Evolutionary conservation across 2,888 invertebrate genomes (phyloP).

Genomic region (Julus scandinavius): DNA sequence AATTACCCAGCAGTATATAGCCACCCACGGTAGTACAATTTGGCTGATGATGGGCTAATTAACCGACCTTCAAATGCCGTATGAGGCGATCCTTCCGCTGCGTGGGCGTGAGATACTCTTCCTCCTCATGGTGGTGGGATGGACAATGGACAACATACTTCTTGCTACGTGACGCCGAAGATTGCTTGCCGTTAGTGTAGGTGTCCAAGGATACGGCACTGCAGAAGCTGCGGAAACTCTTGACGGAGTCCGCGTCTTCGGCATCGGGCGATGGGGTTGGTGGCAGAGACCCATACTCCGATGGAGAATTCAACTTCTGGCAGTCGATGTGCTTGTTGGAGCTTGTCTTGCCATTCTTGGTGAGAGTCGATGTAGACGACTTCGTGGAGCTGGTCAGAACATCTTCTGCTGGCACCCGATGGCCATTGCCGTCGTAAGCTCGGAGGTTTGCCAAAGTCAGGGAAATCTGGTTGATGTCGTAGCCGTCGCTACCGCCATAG

Average conservation of each 20-base stretch:
- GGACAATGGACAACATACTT: slow-evolving; percentile 85
- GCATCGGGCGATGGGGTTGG: slow-evolving; percentile 50
- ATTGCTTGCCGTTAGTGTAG: slow-evolving; percentile 55
- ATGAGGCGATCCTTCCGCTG: slow-evolving; percentile 86
- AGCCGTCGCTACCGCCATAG: background rate
- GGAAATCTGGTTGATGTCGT: slow-evolving; percentile 24
- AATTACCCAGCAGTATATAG: background rate
- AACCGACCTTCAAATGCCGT: slow-evolving; percentile 72
- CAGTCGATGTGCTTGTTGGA: background rate
- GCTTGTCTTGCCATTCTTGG: slow-evolving; percentile 20
- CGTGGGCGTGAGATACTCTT: slow-evolving; percentile 88
- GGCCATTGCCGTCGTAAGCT: background rate
- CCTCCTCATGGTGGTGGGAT: slow-evolving; percentile 71
- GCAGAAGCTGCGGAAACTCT: slow-evolving; percentile 59
- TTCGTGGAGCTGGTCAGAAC: background rate
- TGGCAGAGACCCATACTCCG: slow-evolving; percentile 51
- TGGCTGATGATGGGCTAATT: background rate
- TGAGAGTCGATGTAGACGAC: background rate
- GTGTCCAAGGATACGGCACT: slow-evolving; percentile 58
- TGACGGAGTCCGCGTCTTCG: slow-evolving; percentile 58
- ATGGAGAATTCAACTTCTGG: slow-evolving; percentile 42
- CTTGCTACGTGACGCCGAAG: slow-evolving; percentile 55
- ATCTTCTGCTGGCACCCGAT: background rate
- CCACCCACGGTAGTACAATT: no score
- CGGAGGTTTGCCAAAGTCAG: slow-evolving; percentile 41